Conservation (phyloP, 2,113 vertebrate genomes). For the Periophthalmus modestus region DNA sequence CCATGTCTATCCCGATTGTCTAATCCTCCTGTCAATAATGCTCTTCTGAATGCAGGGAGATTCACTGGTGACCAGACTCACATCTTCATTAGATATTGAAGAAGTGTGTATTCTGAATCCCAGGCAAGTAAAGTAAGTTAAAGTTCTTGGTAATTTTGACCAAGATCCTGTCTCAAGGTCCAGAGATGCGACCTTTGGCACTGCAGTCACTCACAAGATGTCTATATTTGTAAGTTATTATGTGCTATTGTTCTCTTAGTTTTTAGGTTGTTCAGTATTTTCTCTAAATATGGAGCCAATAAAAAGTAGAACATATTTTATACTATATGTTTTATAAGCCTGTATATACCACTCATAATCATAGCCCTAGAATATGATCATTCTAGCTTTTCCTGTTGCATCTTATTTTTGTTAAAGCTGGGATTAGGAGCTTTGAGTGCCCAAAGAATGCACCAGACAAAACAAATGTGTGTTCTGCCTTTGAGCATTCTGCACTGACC, state of each 20-base stretch:
- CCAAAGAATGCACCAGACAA: not conserved
- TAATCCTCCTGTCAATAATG: too few relatives aligned
- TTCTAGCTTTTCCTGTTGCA: not conserved
- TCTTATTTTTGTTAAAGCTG: constrained; percentile 2
- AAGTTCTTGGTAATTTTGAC: too few relatives aligned
- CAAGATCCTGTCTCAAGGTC: too few relatives aligned
- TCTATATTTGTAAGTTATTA: not conserved
- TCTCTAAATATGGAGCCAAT: not conserved
- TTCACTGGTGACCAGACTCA: too few relatives aligned
- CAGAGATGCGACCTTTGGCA: not conserved
- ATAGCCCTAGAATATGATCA: not conserved
- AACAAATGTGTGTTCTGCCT: not conserved
- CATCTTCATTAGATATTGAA: too few relatives aligned
- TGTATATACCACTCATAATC: not conserved
- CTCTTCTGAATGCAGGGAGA: too few relatives aligned
- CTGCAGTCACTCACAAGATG: not conserved
- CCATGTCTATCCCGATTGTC: too few relatives aligned
- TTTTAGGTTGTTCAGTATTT: not conserved
- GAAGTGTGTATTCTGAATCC: too few relatives aligned
- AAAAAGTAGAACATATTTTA: not conserved
- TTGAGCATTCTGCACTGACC: not conserved
- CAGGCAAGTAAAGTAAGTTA: too few relatives aligned
- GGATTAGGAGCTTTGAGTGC: not conserved
- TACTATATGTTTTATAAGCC: not conserved
- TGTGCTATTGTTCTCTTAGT: too few relatives aligned